A percentile compares a stretch with the other conserved stretches of the same genome.
These are phyloP conservation scores for Idaea biselata DNA, from an alignment of 2,888 invertebrate species.

Conservation along the genomic window DNA sequence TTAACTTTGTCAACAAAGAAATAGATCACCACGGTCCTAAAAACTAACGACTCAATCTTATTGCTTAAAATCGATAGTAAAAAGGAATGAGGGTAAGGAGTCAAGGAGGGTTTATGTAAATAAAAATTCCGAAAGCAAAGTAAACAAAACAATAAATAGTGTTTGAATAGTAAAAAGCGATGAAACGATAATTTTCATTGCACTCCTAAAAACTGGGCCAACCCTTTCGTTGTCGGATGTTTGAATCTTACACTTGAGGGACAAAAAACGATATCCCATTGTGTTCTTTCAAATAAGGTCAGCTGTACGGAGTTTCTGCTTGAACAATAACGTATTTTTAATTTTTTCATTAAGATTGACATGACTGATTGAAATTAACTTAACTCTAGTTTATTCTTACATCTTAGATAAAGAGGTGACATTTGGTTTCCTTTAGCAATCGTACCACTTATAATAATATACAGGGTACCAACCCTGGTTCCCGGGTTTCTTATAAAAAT, in stretches of 20 bases:
- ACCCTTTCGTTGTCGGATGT: slow-evolving; percentile 71
- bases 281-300: slow-evolving; percentile 65
- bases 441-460: neutral
- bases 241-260: slow-evolving; percentile 62
- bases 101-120: slow-evolving; percentile 44
- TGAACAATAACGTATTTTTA: slow-evolving; percentile 74
- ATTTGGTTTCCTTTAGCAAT: neutral
- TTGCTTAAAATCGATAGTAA: slow-evolving; percentile 17
- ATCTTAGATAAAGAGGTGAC: slow-evolving; percentile 32
- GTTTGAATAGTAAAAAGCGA: slow-evolving; percentile 57
- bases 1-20: slow-evolving; percentile 27
- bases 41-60: slow-evolving; percentile 9
- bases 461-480: neutral
- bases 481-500: neutral
- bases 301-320: slow-evolving; percentile 67
- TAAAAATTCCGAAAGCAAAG: slow-evolving; percentile 39
- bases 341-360: slow-evolving; percentile 79
- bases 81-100: neutral
- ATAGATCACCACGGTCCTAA: slow-evolving; percentile 3
- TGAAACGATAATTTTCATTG: slow-evolving; percentile 62
- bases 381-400: slow-evolving; percentile 43
- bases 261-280: slow-evolving; percentile 71
- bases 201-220: slow-evolving; percentile 58
- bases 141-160: slow-evolving; percentile 45
- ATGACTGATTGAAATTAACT: slow-evolving; percentile 60